Conservation (phyloP, 2,113 vertebrate species). For the Syrrhaptes paradoxus region DNA sequence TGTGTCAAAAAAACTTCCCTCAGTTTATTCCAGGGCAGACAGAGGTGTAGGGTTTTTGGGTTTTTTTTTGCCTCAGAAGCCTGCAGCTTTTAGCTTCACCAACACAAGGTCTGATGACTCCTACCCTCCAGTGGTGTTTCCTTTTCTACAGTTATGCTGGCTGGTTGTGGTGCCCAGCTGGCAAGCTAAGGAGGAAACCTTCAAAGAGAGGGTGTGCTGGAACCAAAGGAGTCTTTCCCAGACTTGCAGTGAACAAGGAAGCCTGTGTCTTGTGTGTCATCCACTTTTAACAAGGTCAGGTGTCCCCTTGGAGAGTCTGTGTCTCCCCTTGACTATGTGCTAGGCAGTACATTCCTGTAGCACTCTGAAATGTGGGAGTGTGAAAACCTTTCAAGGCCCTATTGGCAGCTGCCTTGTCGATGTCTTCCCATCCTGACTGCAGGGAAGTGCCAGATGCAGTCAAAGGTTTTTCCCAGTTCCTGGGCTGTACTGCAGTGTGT, state of each 20-base stretch:
- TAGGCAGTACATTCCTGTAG: neutral
- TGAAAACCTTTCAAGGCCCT: neutral
- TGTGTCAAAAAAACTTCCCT: neutral
- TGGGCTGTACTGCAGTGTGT: too few relatives aligned
- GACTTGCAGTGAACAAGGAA: neutral
- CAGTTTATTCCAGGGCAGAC: neutral
- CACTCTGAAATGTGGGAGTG: rapidly evolving
- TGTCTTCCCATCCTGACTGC: neutral
- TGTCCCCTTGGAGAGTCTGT: neutral
- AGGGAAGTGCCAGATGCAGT: neutral
- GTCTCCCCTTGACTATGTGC: neutral
- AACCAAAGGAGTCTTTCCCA: neutral
- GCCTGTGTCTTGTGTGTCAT: neutral
- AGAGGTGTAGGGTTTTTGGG: neutral
- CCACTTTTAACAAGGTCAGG: neutral
- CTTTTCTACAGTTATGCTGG: neutral
- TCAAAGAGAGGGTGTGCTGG: neutral
- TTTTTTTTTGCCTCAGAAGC: neutral
- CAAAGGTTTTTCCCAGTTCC: neutral
- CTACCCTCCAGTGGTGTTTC: neutral
- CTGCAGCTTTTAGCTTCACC: neutral
- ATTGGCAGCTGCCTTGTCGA: neutral
- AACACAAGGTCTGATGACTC: neutral
- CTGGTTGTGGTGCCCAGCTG: neutral
- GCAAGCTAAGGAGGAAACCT: neutral